Conservation (phyloP, 1,140 invertebrate species). For the Helicoverpa zea region DNA sequence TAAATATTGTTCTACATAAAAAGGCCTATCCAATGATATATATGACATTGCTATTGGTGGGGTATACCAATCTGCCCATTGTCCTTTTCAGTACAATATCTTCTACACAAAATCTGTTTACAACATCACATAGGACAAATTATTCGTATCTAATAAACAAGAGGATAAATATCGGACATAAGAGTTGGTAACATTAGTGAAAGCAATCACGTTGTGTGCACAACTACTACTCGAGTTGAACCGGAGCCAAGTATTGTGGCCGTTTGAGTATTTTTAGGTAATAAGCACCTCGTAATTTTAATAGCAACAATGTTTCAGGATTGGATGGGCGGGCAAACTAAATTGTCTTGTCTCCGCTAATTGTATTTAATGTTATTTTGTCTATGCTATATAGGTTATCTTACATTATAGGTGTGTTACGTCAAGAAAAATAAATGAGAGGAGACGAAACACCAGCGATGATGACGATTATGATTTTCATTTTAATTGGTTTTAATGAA, state of each 20-base stretch:
- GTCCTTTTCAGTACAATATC: not conserved
- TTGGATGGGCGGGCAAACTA: constrained; percentile 1
- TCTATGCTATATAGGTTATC: not conserved
- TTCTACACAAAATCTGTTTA: constrained; percentile 5
- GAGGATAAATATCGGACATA: not conserved
- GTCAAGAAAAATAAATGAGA: not conserved
- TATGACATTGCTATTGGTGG: no score
- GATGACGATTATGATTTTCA: no score
- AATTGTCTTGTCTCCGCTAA: constrained; percentile 36
- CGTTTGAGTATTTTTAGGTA: constrained; percentile 63
- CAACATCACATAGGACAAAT: not conserved
- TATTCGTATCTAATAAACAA: constrained; percentile 2
- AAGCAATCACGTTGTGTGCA: constrained; percentile 25
- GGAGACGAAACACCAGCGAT: no score
- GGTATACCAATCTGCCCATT: no score
- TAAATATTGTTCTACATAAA: no score
- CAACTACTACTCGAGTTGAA: constrained; percentile 55
- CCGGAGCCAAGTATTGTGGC: constrained; percentile 53
- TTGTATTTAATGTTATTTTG: constrained; percentile 27
- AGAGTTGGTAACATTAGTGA: constrained; percentile 16
- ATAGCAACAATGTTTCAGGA: constrained; percentile 53
- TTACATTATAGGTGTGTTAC: not conserved
- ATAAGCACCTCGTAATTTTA: constrained; percentile 59
- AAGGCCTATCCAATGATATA: no score
- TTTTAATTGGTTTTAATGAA: no score